These are phyloP conservation scores for Araneus ventricosus DNA, from an alignment of 1,140 invertebrate species.

Conservation along the genomic window DNA sequence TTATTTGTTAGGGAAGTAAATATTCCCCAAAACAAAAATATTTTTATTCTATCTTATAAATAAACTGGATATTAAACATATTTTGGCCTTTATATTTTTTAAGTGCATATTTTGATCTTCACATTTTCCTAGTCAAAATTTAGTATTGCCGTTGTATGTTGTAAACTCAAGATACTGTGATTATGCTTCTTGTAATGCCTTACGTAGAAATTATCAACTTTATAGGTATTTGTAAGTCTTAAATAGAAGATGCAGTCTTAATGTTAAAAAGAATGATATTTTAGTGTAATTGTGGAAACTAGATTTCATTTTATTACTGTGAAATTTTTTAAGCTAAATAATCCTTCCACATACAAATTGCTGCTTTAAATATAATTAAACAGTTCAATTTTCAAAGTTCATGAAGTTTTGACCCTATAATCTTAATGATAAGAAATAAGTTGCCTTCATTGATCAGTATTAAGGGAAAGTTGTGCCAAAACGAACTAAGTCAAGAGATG, in stretches of 20 bases:
- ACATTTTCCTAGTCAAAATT: neutral
- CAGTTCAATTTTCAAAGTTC: conserved; percentile 42
- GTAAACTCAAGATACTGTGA: neutral
- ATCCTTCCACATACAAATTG: conserved; percentile 7
- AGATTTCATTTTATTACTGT: conserved; percentile 22
- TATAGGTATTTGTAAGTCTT: neutral
- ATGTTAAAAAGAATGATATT: neutral
- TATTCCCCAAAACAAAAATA: too few relatives aligned
- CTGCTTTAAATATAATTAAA: conserved; percentile 27
- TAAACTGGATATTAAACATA: too few relatives aligned
- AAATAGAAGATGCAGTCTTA: neutral
- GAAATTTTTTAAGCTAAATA: neutral
- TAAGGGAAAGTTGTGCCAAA: conserved; percentile 45
- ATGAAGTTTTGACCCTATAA: conserved; percentile 50
- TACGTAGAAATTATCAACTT: neutral
- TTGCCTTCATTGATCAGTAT: conserved; percentile 41
- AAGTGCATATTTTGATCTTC: too few relatives aligned
- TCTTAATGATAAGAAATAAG: conserved; percentile 22
- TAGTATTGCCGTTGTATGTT: neutral
- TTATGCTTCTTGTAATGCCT: neutral
- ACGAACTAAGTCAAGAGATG: neutral
- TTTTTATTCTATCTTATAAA: too few relatives aligned
- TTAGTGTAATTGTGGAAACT: neutral
- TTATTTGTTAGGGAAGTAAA: too few relatives aligned
- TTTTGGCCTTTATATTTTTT: too few relatives aligned